Base-by-base conservation (phyloP, 2,113 vertebrate species). In the Pleuronectes platessa region DNA sequence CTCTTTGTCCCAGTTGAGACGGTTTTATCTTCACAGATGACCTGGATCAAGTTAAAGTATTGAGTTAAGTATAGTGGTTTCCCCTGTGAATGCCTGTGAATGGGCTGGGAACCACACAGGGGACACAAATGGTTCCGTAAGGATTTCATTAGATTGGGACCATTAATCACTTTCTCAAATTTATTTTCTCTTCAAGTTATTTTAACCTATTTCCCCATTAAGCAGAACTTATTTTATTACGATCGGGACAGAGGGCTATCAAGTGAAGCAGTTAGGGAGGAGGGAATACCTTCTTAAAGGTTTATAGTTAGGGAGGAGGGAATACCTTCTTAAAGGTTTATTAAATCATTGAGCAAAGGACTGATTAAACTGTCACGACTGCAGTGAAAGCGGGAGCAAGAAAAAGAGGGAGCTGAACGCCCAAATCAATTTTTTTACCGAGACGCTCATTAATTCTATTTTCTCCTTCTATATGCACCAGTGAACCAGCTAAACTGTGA, bases 281-380 rank as follows among this genome's bases (percentile, higher is more conserved):
- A 42, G 54, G 45, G 65, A 78, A 51, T 59, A 59, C 8, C n/a
- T 73, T 68, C 71, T 27, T 66, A 76, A 82, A 82, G 74, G 71
- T 64, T 87, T 74, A 89, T 87, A 1, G 55, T 71, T 66, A 74
- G 66, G n/a, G 18, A 59, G 51, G 40, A 42, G 54, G 45, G 65
- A 78, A 51, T 59, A 59, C 8, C n/a, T 73, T 68, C 71, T 27
- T 66, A 76, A 82, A 82, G 74, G 71, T 64, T 87, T 74, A 89
- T 87, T 85, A 77, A 89, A 85, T 81, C 62, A 73, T 89, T 88
- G 82, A 82, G 69, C 72, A 61, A 76, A 83, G 63, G 82, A 75
- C 74, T 81, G 82, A 85, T 89, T 88, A 87, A 82, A 83, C 62
- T 79, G 82, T 74, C 83, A 76, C 53, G 4, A 24, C 60, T 70